These are phyloP conservation scores for Marmota flaviventris DNA, from an alignment of 2,113 vertebrate genomes.

Conservation along the genomic window DNA sequence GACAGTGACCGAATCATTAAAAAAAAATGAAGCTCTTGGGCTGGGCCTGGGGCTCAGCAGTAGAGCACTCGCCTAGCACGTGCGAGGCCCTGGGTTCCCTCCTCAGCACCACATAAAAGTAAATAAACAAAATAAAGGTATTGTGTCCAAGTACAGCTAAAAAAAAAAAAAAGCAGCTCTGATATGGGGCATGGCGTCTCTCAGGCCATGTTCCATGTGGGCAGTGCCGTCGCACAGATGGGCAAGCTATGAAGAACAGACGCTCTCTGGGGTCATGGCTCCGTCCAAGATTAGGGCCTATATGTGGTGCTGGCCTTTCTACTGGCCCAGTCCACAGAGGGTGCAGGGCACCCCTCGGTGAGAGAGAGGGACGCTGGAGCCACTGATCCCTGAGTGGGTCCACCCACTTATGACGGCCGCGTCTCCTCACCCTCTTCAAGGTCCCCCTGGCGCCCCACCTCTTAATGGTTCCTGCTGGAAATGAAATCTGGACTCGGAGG, in stretches of 20 bases:
- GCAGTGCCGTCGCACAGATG: neutral
- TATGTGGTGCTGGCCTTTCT: neutral
- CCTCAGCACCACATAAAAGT: no score
- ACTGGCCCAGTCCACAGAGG: neutral
- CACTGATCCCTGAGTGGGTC: neutral
- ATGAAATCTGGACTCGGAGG: neutral
- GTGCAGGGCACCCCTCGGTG: neutral
- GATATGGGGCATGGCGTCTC: neutral
- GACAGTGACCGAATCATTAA: neutral
- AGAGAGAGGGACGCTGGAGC: neutral
- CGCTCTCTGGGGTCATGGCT: neutral
- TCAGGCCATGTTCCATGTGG: neutral
- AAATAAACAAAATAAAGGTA: no score
- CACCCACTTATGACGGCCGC: no score
- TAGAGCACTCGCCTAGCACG: no score
- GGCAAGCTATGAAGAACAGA: neutral
- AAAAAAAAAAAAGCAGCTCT: no score
- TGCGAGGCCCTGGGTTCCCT: no score
- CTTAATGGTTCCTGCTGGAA: neutral
- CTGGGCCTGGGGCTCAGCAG: no score
- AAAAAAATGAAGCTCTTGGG: no score
- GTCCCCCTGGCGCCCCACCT: no score
- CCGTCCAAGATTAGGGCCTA: neutral
- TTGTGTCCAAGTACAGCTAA: no score
- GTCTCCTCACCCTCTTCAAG: no score